Evolutionary conservation across 2,113 vertebrate species (phyloP), one percentile per base, ranked within the genome.

Genomic region (Acrocephalus kingi): DNA sequence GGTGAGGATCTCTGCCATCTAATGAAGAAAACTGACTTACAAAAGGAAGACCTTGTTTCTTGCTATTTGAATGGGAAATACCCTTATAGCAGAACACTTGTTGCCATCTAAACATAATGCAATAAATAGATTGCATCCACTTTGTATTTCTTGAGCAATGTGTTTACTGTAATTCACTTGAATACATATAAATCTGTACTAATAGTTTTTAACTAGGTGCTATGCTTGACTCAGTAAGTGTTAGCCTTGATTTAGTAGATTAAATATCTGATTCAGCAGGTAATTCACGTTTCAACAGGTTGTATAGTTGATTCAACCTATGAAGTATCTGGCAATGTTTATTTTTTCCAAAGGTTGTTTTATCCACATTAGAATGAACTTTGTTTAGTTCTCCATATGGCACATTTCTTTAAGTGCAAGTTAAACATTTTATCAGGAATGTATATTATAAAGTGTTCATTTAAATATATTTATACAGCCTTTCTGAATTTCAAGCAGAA

Each of bases 281-380:
- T 97, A 97, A 93, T 92, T 68, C 92, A 48, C 61, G 95, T 94
- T 97, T 94, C 96, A 96, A 95, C 97, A 97, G 89, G 90, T 58
- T 84, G 67, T 6, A 16, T 78, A 69, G 92, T 72, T 85, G 90
- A 95, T 72, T 94, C 59, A 75, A 43, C 45, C 76, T 82, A 52
- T 90, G 87, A 95, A 85, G 45, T 91, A 78, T 61, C 48, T 27
- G 52, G 23, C 76, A 84, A 46, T 96, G 91, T 97, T 97, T 97
- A 73, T 97, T 96, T 97, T 95, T 97, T 91, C 76, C 89, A 86
- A 52, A 90, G 62, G 35, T 74, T 97, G 66, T 87, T 96, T 97
- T 96, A 95, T 94, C 52, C 48, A 31, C 80, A 92, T 95, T 59
- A 93, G 68, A 58, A 90, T 87, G 89, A 96, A 93, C 94, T 96